Evolutionary conservation across 2,797 vertebrate genomes (phyloP).

Genomic region (Crax fasciolata): DNA sequence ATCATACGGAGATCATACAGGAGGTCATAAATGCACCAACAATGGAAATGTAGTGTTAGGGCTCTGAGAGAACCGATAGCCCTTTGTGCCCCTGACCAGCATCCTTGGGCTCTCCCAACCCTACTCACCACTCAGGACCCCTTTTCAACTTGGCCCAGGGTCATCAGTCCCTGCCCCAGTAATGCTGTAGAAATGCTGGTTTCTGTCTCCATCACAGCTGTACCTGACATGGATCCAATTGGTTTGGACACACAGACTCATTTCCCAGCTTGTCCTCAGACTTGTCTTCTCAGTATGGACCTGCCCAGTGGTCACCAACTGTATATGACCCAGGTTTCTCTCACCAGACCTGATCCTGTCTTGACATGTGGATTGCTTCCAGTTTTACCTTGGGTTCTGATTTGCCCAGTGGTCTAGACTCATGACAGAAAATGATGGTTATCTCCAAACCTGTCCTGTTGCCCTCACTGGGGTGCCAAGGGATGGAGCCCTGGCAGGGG

Average conservation of each 20-base stretch:
- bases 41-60: accelerated
- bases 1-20: neutral
- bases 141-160: accelerated
- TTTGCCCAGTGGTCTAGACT: neutral
- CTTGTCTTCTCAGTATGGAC: neutral
- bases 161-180: accelerated
- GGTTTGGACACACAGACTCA: neutral
- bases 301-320: neutral
- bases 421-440: neutral
- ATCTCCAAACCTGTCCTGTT: neutral
- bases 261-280: neutral
- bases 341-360: neutral
- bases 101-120: accelerated
- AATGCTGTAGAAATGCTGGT: neutral
- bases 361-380: neutral
- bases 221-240: neutral
- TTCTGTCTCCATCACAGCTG: neutral
- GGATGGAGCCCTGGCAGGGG: neutral
- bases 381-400: neutral
- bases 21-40: neutral
- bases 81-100: neutral
- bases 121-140: accelerated
- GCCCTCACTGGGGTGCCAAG: accelerated
- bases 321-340: neutral
- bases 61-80: neutral